Evolutionary conservation across 2,888 invertebrate species (phyloP).

Genomic region (Synanthedon andrenaeformis): DNA sequence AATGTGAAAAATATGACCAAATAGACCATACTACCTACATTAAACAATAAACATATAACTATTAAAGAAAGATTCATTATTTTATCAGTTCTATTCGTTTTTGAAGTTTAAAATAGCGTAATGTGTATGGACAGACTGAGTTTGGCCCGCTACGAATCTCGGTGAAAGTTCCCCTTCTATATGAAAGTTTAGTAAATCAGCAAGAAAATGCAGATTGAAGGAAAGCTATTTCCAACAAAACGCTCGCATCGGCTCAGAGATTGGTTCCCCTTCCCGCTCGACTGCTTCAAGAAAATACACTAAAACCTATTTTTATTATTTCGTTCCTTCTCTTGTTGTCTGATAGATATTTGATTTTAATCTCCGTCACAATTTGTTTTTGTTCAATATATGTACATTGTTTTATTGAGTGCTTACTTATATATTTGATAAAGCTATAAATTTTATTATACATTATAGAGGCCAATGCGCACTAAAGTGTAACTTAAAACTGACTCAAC

Average conservation of each 20-base stretch:
- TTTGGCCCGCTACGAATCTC: slow-evolving; percentile 34
- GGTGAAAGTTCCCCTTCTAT: slow-evolving; percentile 33
- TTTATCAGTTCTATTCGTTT: no score
- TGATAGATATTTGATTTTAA: slow-evolving; percentile 50
- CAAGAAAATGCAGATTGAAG: slow-evolving; percentile 71
- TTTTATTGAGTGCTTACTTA: neutral
- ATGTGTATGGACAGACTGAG: slow-evolving; percentile 38
- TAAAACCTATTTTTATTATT: slow-evolving; percentile 65
- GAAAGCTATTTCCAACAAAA: slow-evolving; percentile 70
- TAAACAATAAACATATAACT: no score
- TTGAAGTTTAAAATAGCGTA: slow-evolving; percentile 39
- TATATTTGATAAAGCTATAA: no score
- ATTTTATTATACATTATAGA: no score
- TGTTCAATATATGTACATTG: neutral
- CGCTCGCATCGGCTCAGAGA: slow-evolving; percentile 65
- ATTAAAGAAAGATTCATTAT: no score
- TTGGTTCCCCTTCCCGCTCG: slow-evolving; percentile 63
- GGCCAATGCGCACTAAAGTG: no score
- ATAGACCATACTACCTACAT: no score
- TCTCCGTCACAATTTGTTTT: slow-evolving; percentile 26
- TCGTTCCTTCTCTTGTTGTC: slow-evolving; percentile 43
- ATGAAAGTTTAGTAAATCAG: slow-evolving; percentile 68
- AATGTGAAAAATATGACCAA: no score
- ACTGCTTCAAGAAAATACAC: slow-evolving; percentile 56
- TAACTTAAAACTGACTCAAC: no score